Evolutionary conservation across 2,888 invertebrate species (phyloP), one percentile per base, ranked within the genome.

Genomic region (Pristionchus entomophagus): DNA sequence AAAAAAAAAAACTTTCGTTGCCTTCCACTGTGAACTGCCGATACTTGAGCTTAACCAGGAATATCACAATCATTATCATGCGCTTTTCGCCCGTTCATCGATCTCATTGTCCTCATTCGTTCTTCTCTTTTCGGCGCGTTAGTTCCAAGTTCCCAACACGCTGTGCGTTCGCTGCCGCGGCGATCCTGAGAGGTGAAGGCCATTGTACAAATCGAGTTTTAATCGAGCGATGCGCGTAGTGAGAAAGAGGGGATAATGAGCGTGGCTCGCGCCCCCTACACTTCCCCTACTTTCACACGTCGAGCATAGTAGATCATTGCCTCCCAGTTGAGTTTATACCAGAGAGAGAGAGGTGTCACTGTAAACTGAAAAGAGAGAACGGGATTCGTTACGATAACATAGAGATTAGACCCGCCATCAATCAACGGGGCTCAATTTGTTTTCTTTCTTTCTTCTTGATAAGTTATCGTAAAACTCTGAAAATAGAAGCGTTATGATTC

Each of bases 121-220:
- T 56, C 22, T 14, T 56, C 56, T 56, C 10, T 56, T 17, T n/a
- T 56, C 56, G n/a, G 45, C 45, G 45, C 45, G 8, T n/a, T n/a
- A n/a, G 45, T 45, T 45, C 45, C 45, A 65, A 65, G 65, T 65
- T 65, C 65, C 65, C 6, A 45, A 59, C 22, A 14, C 62, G 62
- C 62, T 32, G 41, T 69, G 38, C 10, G 22, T 41, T 73, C 73
- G 38, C 19, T 73, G 41, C n/a, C 38, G 38, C 8, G 45, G 45
- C 14, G 6, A 73, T 73, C 73, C 73, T 73, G 73, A 45, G 73
- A 32, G 73, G 38, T 73, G 73, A 73, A 73, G 73, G 73, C 73
- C 73, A 41, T 73, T 59, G 35, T 14, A 62, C 65, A 65, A 65
- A 69, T 69, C 65, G 35, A 69, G 65, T 69, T 69, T 38, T 32